Evolutionary conservation across 2,888 invertebrate species (phyloP).

Genomic region (Ceriagrion tenellum): DNA sequence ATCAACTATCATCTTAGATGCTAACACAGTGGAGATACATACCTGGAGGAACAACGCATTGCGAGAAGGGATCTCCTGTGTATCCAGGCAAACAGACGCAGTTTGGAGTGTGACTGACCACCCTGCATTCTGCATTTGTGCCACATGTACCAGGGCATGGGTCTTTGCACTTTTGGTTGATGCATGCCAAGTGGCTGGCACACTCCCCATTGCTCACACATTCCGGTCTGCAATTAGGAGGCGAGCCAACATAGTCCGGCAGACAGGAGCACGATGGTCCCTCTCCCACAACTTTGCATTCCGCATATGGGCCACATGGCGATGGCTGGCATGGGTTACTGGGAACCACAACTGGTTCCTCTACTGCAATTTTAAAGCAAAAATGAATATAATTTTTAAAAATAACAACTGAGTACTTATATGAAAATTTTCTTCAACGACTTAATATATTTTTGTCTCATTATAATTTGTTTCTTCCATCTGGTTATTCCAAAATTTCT

Average conservation of each 20-base stretch:
- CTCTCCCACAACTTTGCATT: slow-evolving; percentile 84
- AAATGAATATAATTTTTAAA: not conserved
- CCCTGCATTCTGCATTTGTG: slow-evolving; percentile 85
- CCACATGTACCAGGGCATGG: slow-evolving; percentile 89
- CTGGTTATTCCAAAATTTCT: too few species aligned
- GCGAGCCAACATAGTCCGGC: slow-evolving; percentile 84
- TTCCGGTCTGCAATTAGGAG: slow-evolving; percentile 89
- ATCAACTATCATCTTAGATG: not conserved
- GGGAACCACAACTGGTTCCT: slow-evolving; percentile 41
- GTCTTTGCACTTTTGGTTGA: slow-evolving; percentile 87
- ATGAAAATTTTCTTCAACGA: too few species aligned
- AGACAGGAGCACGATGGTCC: slow-evolving; percentile 81
- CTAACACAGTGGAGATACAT: slow-evolving; percentile 41
- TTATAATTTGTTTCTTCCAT: too few species aligned
- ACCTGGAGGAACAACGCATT: slow-evolving; percentile 69
- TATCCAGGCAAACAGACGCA: slow-evolving; percentile 83
- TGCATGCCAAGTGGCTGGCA: slow-evolving; percentile 84
- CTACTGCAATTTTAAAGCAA: slow-evolving; percentile 33
- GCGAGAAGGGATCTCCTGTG: slow-evolving; percentile 75
- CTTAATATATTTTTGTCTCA: too few species aligned
- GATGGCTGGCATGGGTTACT: slow-evolving; percentile 86
- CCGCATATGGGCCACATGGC: slow-evolving; percentile 90
- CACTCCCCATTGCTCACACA: slow-evolving; percentile 88
- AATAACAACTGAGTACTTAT: not conserved
- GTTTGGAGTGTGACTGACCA: slow-evolving; percentile 87